Percentiles rank a stretch among this genome's conserved stretches.
Evolutionary conservation across 2,113 vertebrate species (phyloP).

Genomic region (Epinephelus cyanopodus): DNA sequence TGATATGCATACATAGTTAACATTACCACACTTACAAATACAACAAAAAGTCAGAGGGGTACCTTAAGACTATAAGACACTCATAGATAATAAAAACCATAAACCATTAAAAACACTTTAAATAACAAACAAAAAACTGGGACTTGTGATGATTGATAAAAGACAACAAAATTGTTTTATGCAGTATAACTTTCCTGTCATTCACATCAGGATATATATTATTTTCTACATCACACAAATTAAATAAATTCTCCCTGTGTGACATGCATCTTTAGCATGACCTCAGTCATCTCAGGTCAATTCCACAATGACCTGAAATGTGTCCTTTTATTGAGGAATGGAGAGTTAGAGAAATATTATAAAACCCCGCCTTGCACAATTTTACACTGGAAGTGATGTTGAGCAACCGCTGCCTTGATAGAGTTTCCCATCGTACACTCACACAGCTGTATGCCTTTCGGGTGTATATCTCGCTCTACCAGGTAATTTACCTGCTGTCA

Average conservation of each 20-base stretch:
- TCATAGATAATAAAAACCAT: too few species aligned
- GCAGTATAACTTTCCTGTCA: neutral
- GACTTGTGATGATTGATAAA: too few species aligned
- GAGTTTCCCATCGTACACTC: neutral
- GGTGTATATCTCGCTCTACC: neutral
- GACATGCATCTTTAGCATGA: neutral
- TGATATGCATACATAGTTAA: too few species aligned
- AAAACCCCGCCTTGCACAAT: neutral
- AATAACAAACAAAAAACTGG: too few species aligned
- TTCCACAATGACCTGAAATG: neutral
- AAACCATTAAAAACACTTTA: too few species aligned
- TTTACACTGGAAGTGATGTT: neutral
- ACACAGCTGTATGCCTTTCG: neutral
- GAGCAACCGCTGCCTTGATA: neutral
- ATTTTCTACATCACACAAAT: neutral
- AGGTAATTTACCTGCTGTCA: neutral
- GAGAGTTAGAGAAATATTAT: neutral
- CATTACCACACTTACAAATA: too few species aligned
- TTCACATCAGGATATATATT: neutral
- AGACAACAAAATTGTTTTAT: neutral
- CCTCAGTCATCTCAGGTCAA: neutral
- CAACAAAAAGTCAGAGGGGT: too few species aligned
- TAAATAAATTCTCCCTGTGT: neutral
- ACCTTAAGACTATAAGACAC: too few species aligned
- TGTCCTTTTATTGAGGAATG: neutral